Evolutionary conservation across 2,113 vertebrate species (phyloP), one percentile per base, ranked within the genome.

Genomic region (Varanus salvator): DNA sequence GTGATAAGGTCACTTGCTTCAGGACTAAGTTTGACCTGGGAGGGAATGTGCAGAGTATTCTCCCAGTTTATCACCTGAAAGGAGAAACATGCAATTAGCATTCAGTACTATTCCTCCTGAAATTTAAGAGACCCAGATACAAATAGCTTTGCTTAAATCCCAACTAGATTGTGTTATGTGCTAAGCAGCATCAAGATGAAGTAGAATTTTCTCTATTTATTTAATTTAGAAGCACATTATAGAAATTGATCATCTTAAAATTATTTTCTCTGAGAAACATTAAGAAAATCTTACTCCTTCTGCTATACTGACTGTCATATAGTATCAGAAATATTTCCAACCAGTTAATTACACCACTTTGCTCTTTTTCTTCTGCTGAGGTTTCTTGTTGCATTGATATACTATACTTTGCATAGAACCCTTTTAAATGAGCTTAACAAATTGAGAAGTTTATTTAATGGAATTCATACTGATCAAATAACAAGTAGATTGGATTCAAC

Each of bases 51-150:
- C 88, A 99, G 97, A 0, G 99, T 99, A 96, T 96, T 99, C 95
- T 99, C 98, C 99, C 99, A 99, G 94, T 99, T 99, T 88, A 99
- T 99, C 87, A 99, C 99, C 99, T 99, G 94, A 12, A 85, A 91
- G 34, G 91, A 93, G 89, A 95, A 91, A 91, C 15, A 90, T 29
- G 54, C 17, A 31, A 17, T 90, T 90, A 90, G n/a, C 29, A 52
- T 64, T 2, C 48, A 86, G 27, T 1, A 15, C 0, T 54, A 60
- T 48, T 57, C 57, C 50, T 68, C 81, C 29, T 85, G 48, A 92
- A 60, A n/a, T 66, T 88, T 86, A 74, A 89, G 77, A 91, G 71
- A 6, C 38, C 12, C 44, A 75, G 6, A 76, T 25, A 0, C 4
- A 84, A 66, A 75, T 7, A 89, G 68, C 23, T 44, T 34, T 81